Evolutionary conservation across 2,113 vertebrate genomes (phyloP), one percentile per base, ranked within the genome.

Genomic region (Galeopterus variegatus): DNA sequence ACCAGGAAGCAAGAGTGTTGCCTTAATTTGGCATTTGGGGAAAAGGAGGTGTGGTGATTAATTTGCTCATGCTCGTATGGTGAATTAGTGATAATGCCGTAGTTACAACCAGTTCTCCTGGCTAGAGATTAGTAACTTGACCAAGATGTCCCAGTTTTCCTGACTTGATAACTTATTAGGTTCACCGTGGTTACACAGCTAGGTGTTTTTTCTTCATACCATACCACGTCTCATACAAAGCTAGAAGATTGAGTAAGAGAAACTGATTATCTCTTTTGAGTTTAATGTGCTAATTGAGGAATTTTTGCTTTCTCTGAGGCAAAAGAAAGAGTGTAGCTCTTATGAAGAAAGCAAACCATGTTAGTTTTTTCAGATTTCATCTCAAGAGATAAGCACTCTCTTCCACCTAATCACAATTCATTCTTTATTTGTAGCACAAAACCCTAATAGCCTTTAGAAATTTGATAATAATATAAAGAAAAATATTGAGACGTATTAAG

Each of bases 401-500:
- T 83, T 91, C 15, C 1, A n/a, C 23, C 48, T 69, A 87, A 67
- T 52, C 33, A 65, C 28, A 62, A n/a, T 94, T 70, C 24, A 8
- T 90, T 73, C 15, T 6, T 96, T 79, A 65, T 8, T 90, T 12
- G 19, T 50, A 76, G 76, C 8, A 52, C 83, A n/a, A 95, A 84
- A 75, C 1, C 58, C 17, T 77, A 52, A 7, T 24, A 62, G n/a
- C 82, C 64, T 81, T 85, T 70, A 90, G 81, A 84, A 72, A 76
- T 91, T 76, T 85, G 19, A 82, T 86, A 75, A 88, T 50, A 19
- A 60, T 67, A 50, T 67, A 93, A 83, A 70, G 6, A 36, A 94
- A 87, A 79, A 70, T 52, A n/a, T 24, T 56, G 33, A 70, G 21
- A 13, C 31, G 48, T 83, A 15, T 69, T 70, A 88, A 88, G 50